These are phyloP conservation scores for Penelope pileata DNA, from an alignment of 2,113 vertebrate species.

Conservation along the genomic window DNA sequence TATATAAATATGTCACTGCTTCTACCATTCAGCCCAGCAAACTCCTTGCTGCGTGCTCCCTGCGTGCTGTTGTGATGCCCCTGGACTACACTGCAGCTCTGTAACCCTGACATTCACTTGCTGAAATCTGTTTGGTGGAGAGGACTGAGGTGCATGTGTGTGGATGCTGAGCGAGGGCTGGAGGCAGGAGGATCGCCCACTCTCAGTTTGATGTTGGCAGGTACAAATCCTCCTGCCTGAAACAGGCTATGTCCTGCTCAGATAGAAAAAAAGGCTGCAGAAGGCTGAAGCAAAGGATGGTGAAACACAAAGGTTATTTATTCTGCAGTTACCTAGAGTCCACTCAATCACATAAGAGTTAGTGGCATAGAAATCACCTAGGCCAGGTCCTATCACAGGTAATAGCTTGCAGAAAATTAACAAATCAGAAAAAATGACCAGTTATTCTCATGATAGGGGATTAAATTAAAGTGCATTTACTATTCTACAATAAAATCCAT, in stretches of 20 bases:
- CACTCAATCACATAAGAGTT: not conserved
- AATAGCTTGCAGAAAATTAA: not conserved
- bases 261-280: not conserved
- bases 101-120: not conserved
- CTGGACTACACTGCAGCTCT: accelerated
- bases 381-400: not conserved
- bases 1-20: not conserved
- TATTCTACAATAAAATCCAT: not conserved
- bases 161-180: not conserved
- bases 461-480: not conserved
- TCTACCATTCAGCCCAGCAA: not conserved
- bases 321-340: not conserved
- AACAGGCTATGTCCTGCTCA: not conserved
- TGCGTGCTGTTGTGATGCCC: not conserved
- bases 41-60: not conserved
- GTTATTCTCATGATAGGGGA: not conserved
- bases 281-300: not conserved
- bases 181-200: not conserved
- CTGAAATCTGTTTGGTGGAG: not conserved
- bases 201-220: not conserved
- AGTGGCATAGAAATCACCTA: not conserved
- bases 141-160: accelerated
- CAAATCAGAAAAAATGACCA: not conserved
- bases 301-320: not conserved
- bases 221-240: accelerated